These are phyloP conservation scores for Malacosoma neustria DNA, from an alignment of 2,888 invertebrate species.

Conservation along the genomic window DNA sequence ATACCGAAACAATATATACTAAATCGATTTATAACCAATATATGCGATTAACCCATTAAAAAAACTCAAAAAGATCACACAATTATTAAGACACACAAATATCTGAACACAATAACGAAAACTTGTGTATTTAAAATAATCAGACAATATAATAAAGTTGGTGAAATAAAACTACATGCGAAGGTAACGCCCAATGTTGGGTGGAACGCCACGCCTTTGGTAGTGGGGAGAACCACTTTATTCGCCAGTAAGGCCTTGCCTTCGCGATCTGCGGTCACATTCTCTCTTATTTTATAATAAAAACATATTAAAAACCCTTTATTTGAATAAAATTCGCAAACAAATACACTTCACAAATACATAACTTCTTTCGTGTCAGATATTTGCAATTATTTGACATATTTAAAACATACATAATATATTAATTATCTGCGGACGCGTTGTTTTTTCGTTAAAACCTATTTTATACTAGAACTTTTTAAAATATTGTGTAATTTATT, in stretches of 20 bases:
- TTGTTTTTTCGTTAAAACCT: background rate
- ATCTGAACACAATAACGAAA: constrained; percentile 39
- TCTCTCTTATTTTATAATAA: constrained; percentile 20
- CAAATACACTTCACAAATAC: background rate
- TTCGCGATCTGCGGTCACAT: constrained; percentile 53
- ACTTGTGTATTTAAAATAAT: constrained; percentile 49
- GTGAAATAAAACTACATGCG: constrained; percentile 35
- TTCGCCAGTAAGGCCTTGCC: constrained; percentile 53
- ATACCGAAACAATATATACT: background rate
- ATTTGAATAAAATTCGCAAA: background rate
- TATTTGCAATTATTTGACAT: background rate
- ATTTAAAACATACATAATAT: background rate
- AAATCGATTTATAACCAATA: too few relatives aligned
- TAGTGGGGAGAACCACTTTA: constrained; percentile 33
- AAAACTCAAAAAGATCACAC: constrained; percentile 14
- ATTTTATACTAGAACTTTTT: background rate
- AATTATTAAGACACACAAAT: constrained; percentile 39
- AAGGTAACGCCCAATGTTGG: constrained; percentile 36
- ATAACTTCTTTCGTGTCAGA: background rate
- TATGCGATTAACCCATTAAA: constrained; percentile 13
- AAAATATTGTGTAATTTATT: background rate
- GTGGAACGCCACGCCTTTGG: constrained; percentile 38
- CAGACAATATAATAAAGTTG: constrained; percentile 62
- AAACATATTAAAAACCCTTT: constrained; percentile 6
- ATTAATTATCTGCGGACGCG: background rate